Evolutionary conservation across 53 echinoderm and acorn worm species (phyloP), one percentile per base, ranked within the genome.

Genomic region (Luidia sarsii): DNA sequence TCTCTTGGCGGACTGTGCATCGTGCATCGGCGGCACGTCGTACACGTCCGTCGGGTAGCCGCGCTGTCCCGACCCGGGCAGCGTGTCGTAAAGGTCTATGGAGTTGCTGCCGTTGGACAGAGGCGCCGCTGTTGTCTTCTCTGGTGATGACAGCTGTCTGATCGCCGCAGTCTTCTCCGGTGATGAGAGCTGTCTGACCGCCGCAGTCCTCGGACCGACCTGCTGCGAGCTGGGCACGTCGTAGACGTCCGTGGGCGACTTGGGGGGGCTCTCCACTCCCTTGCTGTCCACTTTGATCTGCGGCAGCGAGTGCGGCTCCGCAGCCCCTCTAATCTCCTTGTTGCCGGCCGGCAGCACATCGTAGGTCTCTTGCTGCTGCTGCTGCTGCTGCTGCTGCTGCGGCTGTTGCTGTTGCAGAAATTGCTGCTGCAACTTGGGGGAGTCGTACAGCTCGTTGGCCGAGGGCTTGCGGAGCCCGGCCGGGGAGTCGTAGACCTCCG

Each of bases 301-400:
- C 18, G 75, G 88, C 2, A 57, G 34, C 32, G 82, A 74, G 37
- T 88, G 82, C 8, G 56, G 71, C 24, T 88, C 88, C 39, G 29
- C 38, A 19, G 72, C 74, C 33, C 37, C 48, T 22, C 60, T 82
- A 23, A 50, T 46, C 29, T 88, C 66, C 16, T 48, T 68, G n/a
- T n/a, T n/a, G 51, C 71, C 50, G 27, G 79, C 33, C 0, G 97
- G 97, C 4, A 94, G 89, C 35, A 91, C 80, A 73, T 97, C 97
- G 65, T 97, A 97, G 2, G 90, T 89, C n/a, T 97, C 97, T n/a
- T n/a, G n/a, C n/a, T n/a, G n/a, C n/a, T n/a, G n/a, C 67, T 70
- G 68, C 51, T 28, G 64, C 45, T 14, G 28, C 20, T 45, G 45
- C 55, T 82, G 19, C 38, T 19, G 59, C 32, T 33, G 29, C 39